Conservation (phyloP, 2,797 vertebrate species). For the Dallia pectoralis region DNA sequence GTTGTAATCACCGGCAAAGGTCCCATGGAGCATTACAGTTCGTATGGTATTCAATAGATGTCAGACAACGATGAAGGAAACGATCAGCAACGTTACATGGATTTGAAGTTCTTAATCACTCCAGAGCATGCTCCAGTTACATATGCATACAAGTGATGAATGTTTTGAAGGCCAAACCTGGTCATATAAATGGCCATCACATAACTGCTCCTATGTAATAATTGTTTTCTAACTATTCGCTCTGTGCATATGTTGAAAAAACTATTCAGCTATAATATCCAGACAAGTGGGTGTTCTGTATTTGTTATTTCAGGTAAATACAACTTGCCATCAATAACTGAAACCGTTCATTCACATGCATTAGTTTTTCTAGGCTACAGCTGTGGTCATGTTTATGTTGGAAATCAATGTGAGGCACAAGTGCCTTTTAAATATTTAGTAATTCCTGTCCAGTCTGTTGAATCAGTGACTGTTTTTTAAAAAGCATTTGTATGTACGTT, state of each 20-base stretch:
- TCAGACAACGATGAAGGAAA: not conserved
- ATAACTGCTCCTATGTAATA: slow-evolving; percentile 42
- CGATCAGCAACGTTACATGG: not conserved
- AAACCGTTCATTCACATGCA: slow-evolving; percentile 43
- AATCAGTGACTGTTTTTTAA: slow-evolving; percentile 37
- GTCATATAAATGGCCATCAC: slow-evolving; percentile 4
- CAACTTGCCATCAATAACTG: slow-evolving; percentile 40
- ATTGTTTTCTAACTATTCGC: slow-evolving; percentile 35
- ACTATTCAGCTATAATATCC: slow-evolving; percentile 20
- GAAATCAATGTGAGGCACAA: slow-evolving; percentile 67
- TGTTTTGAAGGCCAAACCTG: slow-evolving; percentile 25
- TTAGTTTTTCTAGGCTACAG: slow-evolving; percentile 1
- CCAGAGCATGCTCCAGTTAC: not conserved
- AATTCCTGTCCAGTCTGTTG: slow-evolving; percentile 61
- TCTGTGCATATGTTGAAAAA: slow-evolving; percentile 19
- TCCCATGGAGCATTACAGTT: not conserved
- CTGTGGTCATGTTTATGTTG: slow-evolving; percentile 25
- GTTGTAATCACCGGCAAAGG: not conserved
- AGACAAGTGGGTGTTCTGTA: not conserved
- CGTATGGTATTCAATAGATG: not conserved
- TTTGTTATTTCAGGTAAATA: slow-evolving; percentile 22
- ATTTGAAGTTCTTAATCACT: not conserved
- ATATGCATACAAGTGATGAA: not conserved
- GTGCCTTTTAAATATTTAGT: slow-evolving; percentile 69
- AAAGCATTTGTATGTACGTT: slow-evolving; percentile 33